Evolutionary conservation across 2,888 invertebrate genomes (phyloP), one percentile per base, ranked within the genome.

Genomic region (Artemia sp.): DNA sequence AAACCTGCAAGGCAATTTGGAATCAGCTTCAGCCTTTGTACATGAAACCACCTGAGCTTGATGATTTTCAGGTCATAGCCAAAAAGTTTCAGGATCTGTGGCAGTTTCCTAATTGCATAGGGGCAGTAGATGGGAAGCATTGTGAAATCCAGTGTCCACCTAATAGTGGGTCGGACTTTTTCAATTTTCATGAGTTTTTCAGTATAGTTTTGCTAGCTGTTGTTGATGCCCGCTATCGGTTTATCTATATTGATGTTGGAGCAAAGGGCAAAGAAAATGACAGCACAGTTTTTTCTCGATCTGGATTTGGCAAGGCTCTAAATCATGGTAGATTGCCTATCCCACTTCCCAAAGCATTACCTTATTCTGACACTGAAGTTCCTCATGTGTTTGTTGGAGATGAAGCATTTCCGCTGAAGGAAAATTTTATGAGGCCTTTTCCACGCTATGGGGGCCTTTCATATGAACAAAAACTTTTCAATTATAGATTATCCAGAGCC

Each of bases 51-150:
- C 8, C 10, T 14, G 9, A 8, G 8, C 8, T 8, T 8, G 58
- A 9, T 8, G 8, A 8, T 58, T 9, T 8, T 68, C 53, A 71
- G 38, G 52, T 19, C n/a, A 69, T 71, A 51, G 53, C 72, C 9
- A 24, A 71, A 9, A 71, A 72, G 8, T 72, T 72, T 64, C 12
- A 51, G 10, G 50, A 66, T 52, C 52, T 12, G 10, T 73, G 72
- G 72, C 72, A 73, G 51, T 72, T 72, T 67, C 71, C 71, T 9
- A 68, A 72, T 69, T 72, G 72, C 38, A 51, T 72, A 66, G 74
- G 74, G 2, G 72, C 73, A 11, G 64, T 74, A 19, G 74, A 74
- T 67, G 73, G 73, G 8, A 74, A 74, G 52, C 73, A 74, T 64
- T 51, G 73, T 12, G 14, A 12, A 14, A 68, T 74, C 11, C 19